These are phyloP conservation scores for Thereuonema tuberculata DNA, from an alignment of 1,140 invertebrate genomes.

Conservation along the genomic window DNA sequence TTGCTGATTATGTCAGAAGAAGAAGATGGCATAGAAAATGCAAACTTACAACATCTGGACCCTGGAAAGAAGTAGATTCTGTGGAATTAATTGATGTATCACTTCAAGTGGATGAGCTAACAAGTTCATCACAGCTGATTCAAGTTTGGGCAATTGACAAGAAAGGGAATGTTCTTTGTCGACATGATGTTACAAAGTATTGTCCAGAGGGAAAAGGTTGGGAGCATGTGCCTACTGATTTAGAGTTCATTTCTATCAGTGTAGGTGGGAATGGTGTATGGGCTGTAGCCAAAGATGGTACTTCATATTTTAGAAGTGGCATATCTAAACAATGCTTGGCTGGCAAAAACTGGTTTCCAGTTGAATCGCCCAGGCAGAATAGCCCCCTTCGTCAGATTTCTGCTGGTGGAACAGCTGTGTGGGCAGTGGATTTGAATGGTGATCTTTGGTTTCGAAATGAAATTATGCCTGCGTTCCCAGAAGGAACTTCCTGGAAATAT, in stretches of 20 bases:
- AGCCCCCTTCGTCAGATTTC: conserved; percentile 24
- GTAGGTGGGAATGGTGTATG: conserved; percentile 25
- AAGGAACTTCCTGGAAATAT: conserved; percentile 31
- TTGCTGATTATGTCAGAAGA: conserved; percentile 75
- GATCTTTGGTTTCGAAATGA: conserved; percentile 30
- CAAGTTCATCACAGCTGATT: conserved; percentile 23
- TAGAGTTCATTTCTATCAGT: conserved; percentile 20
- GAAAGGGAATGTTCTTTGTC: conserved; percentile 65
- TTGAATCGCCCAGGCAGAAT: conserved; percentile 40
- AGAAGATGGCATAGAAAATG: conserved; percentile 68
- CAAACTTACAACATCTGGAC: conserved; percentile 62
- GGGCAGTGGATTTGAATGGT: conserved; percentile 22
- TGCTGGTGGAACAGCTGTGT: conserved; percentile 20
- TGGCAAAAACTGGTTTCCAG: conserved; percentile 37
- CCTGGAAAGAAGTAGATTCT: conserved; percentile 71
- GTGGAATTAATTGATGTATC: conserved; percentile 68
- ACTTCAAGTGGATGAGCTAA: conserved; percentile 42
- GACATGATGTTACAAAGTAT: conserved; percentile 52
- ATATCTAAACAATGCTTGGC: conserved; percentile 20
- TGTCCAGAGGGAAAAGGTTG: conserved; percentile 39
- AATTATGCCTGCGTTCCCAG: conserved; percentile 32
- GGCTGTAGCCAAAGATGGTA: conserved; percentile 31
- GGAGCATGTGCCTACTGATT: conserved; percentile 22
- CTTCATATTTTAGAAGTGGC: conserved; percentile 28
- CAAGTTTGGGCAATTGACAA: conserved; percentile 65